phyloP scores from a whole-genome alignment of 2,797 vertebrate genomes.

The Chelon auratus region DNA sequence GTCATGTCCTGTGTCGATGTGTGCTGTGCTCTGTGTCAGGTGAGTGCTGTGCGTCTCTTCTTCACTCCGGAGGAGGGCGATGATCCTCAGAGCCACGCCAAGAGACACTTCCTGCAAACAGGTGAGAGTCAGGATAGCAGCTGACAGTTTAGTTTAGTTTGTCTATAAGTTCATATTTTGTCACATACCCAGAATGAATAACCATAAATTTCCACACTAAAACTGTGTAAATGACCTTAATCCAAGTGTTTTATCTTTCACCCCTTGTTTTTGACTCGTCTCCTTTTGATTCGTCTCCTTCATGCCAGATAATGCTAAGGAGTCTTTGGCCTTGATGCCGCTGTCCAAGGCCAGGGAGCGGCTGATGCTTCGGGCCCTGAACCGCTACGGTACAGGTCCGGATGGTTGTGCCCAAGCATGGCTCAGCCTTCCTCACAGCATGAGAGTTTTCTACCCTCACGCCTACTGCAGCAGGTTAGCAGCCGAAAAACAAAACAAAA shows the following conservation, averaged over 20 bases:
- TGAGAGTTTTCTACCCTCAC: slow-evolving; percentile 93
- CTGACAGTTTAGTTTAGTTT: neutral
- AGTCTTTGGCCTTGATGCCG: slow-evolving; percentile 90
- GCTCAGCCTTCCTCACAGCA: slow-evolving; percentile 94
- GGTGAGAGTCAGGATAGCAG: slow-evolving; percentile 73
- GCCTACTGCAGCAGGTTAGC: slow-evolving; percentile 92
- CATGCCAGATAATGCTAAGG: slow-evolving; percentile 90
- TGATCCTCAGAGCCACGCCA: slow-evolving; percentile 91
- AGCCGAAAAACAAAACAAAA: neutral
- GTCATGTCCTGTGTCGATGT: neutral
- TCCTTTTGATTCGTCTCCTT: too few species aligned
- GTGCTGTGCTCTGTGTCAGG: slow-evolving; percentile 75
- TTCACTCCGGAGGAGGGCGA: slow-evolving; percentile 91
- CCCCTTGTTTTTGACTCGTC: neutral
- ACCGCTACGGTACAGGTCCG: slow-evolving; percentile 89
- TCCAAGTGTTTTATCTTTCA: neutral
- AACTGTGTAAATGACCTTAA: neutral
- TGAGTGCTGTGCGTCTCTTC: slow-evolving; percentile 90
- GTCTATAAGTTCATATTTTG: neutral
- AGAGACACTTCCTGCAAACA: slow-evolving; percentile 92
- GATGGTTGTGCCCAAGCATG: slow-evolving; percentile 90
- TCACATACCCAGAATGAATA: too few species aligned
- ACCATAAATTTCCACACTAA: too few species aligned
- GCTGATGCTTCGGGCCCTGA: slow-evolving; percentile 90
- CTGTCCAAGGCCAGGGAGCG: slow-evolving; percentile 91